These are phyloP conservation scores for Psittacula cyanocephala DNA, from an alignment of 2,113 vertebrate species.

Conservation along the genomic window DNA sequence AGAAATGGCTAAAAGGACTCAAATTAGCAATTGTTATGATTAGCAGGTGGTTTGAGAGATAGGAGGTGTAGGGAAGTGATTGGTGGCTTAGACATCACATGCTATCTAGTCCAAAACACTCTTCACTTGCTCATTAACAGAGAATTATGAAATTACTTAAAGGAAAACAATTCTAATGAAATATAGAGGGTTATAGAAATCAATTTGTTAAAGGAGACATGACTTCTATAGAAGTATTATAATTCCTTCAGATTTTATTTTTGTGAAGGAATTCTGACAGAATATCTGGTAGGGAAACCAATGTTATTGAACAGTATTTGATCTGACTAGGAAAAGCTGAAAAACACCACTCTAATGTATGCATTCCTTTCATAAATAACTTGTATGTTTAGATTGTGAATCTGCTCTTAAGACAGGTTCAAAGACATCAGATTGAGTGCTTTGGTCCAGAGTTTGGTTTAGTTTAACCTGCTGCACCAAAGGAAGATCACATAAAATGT, in stretches of 20 bases:
- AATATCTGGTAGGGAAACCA: background rate
- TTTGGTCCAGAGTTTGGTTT: background rate
- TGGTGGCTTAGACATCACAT: background rate
- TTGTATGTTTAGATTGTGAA: background rate
- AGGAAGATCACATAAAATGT: background rate
- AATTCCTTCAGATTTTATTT: background rate
- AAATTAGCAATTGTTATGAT: constrained; percentile 75
- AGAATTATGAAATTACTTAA: constrained; percentile 26
- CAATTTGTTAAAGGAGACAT: background rate
- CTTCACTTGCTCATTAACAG: constrained; percentile 23
- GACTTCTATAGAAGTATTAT: background rate
- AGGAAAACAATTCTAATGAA: constrained; percentile 35
- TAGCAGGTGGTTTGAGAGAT: constrained; percentile 79
- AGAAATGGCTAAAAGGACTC: constrained; percentile 65
- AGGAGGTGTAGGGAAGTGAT: constrained; percentile 34
- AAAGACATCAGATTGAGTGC: background rate
- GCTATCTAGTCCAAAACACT: background rate
- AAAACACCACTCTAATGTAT: background rate
- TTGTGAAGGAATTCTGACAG: background rate
- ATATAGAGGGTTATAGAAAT: background rate
- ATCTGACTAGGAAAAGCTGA: background rate
- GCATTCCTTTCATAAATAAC: background rate
- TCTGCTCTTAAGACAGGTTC: background rate
- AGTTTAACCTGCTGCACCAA: background rate
- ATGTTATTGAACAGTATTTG: background rate